A percentile compares a stretch with the other conserved stretches of the same genome.
phyloP scores from a whole-genome alignment of 2,888 invertebrate species.

The Oxyscelio sp. region DNA sequence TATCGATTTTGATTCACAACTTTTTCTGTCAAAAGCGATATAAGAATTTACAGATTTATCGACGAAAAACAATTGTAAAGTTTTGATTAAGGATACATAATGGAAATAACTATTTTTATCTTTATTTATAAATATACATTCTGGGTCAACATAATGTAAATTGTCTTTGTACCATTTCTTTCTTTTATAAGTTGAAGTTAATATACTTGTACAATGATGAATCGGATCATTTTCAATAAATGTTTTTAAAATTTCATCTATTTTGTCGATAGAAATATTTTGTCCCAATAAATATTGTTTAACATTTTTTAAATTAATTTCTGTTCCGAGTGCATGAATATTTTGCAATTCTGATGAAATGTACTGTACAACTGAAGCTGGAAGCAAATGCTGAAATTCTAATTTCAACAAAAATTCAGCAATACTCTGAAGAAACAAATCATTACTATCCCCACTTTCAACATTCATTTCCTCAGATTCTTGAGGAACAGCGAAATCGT shows the following conservation, averaged over 20 bases:
- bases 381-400: too few relatives aligned
- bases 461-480: too few relatives aligned
- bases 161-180: constrained; percentile 17
- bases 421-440: too few relatives aligned
- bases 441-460: too few relatives aligned
- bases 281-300: background rate
- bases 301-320: background rate
- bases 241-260: background rate
- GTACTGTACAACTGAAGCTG: too few relatives aligned
- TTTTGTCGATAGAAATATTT: background rate
- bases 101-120: constrained; percentile 12
- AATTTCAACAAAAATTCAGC: too few relatives aligned
- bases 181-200: constrained; percentile 21
- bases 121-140: background rate
- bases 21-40: background rate
- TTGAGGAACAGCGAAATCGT: too few relatives aligned
- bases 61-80: constrained; percentile 14
- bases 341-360: constrained; percentile 1
- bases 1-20: constrained; percentile 43
- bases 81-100: constrained; percentile 25
- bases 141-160: constrained; percentile 23
- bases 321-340: constrained; percentile 10
- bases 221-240: constrained; percentile 19
- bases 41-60: constrained; percentile 15
- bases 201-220: background rate